These are phyloP conservation scores for Megamerina dolium DNA, from an alignment of 2,888 invertebrate species.

Conservation along the genomic window DNA sequence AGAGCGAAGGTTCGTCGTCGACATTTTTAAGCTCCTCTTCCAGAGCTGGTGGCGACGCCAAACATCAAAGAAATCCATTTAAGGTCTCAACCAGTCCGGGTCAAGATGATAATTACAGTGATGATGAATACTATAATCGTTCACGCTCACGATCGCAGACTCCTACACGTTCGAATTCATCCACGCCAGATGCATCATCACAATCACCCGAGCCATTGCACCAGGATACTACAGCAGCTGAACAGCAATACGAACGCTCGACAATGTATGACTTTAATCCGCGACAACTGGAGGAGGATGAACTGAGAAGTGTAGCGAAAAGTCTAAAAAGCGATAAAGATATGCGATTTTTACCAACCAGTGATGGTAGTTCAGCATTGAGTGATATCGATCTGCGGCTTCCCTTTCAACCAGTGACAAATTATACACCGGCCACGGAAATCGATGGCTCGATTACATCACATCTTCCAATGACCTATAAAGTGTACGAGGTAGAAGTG, in stretches of 20 bases:
- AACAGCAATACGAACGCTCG: conserved; percentile 31
- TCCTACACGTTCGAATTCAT: conserved; percentile 27
- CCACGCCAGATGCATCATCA: conserved; percentile 32
- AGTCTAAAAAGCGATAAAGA: conserved; percentile 33
- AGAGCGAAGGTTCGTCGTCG: no score
- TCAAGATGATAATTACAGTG: conserved; percentile 6
- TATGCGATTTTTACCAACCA: conserved; percentile 28
- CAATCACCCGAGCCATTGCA: conserved; percentile 29
- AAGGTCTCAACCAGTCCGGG: conserved; percentile 15
- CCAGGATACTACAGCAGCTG: conserved; percentile 4
- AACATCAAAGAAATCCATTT: no score
- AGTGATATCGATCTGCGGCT: conserved; percentile 72
- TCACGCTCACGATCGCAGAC: conserved; percentile 32
- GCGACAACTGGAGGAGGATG: conserved; percentile 24
- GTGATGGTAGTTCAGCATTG: conserved; percentile 9
- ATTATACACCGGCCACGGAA: conserved; percentile 78
- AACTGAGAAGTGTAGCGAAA: conserved; percentile 20
- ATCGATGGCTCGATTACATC: conserved; percentile 77
- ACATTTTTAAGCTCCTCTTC: no score
- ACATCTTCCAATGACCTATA: conserved; percentile 69
- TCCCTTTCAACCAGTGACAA: conserved; percentile 73
- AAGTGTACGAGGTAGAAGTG: conserved; percentile 56
- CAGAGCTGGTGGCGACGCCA: background rate
- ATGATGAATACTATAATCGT: conserved; percentile 13
- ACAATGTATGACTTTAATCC: conserved; percentile 42